phyloP scores from a whole-genome alignment of 2,113 vertebrate genomes.

The Crocuta crocuta region DNA sequence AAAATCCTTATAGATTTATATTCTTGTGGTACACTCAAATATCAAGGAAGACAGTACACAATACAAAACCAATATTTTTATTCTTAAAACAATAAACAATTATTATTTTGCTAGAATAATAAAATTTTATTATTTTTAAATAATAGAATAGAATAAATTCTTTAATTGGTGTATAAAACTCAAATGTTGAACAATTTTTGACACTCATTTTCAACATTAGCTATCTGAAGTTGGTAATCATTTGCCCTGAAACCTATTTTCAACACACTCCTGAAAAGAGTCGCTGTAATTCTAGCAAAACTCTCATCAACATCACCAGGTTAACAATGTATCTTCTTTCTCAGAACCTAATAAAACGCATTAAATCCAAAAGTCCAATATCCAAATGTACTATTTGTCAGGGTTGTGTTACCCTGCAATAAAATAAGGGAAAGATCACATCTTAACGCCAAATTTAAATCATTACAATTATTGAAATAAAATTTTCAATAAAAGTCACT shows the following conservation, averaged over 20 bases:
- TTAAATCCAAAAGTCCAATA: constrained; percentile 8
- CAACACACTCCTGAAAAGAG: background rate
- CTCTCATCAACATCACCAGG: background rate
- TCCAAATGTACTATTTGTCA: background rate
- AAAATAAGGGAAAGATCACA: background rate
- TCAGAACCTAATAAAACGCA: background rate
- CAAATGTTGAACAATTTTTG: background rate
- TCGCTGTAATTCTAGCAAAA: background rate
- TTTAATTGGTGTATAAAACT: background rate
- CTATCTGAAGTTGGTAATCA: background rate
- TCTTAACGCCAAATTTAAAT: background rate
- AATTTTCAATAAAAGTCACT: background rate
- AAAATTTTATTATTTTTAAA: background rate
- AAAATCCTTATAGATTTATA: background rate
- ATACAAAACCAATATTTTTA: background rate
- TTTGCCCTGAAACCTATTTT: background rate
- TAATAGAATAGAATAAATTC: too few relatives aligned
- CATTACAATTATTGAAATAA: background rate
- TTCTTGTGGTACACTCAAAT: background rate
- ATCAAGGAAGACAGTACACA: background rate
- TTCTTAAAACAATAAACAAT: background rate
- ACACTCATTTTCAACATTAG: background rate
- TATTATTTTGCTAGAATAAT: background rate
- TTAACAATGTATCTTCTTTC: background rate
- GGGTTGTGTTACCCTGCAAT: background rate